Percentiles rank a stretch among this genome's conserved stretches.
Evolutionary conservation across 1,140 invertebrate genomes (phyloP).

Genomic region (Trinorchestia longiramus): DNA sequence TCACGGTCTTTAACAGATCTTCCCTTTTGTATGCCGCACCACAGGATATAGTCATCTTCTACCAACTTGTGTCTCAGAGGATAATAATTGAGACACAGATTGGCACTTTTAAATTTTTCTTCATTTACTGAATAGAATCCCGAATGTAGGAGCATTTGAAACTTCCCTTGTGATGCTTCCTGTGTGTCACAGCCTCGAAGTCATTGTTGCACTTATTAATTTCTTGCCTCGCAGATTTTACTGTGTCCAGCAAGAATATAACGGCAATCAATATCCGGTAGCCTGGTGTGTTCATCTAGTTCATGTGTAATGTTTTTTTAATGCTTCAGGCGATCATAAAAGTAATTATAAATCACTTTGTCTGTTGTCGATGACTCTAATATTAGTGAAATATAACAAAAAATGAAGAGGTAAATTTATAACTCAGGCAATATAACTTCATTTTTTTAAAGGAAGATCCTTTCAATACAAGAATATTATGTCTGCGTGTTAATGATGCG

Average conservation of each 20-base stretch:
- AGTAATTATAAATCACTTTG: neutral
- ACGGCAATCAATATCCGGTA: neutral
- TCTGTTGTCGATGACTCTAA: too few species aligned
- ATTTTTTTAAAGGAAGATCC: too few species aligned
- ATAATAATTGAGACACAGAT: too few species aligned
- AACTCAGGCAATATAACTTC: too few species aligned
- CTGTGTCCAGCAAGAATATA: neutral
- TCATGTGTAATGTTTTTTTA: neutral
- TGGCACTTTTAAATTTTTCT: neutral
- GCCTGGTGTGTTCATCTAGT: neutral
- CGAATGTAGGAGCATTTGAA: neutral
- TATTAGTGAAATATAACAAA: too few species aligned
- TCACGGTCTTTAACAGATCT: neutral
- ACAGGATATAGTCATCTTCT: too few species aligned
- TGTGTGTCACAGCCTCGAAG: neutral
- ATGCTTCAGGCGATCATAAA: too few species aligned
- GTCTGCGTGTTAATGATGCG: neutral
- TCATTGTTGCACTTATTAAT: neutral
- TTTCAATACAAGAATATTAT: neutral
- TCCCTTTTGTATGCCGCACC: too few species aligned
- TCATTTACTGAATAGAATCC: neutral
- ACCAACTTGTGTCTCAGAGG: too few species aligned
- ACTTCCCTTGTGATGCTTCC: neutral
- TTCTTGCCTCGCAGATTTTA: neutral
- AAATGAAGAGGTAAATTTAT: too few species aligned